Evolutionary conservation across 2,797 vertebrate genomes (phyloP).

Genomic region (Acipenser ruthenus): DNA sequence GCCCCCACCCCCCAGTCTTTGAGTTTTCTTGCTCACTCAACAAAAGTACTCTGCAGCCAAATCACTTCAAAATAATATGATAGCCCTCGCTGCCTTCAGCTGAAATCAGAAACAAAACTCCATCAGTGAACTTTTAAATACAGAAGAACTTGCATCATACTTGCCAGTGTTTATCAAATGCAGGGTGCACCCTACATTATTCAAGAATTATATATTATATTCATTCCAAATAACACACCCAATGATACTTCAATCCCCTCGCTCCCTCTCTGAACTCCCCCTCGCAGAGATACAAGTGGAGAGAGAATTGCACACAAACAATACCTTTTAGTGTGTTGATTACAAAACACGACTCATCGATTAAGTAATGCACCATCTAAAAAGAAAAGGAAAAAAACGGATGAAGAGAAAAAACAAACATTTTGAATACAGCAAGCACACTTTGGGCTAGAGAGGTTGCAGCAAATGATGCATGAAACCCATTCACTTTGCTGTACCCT

Average conservation of each 20-base stretch:
- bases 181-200: too few species aligned
- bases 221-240: too few species aligned
- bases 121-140: too few species aligned
- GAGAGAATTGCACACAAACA: background rate
- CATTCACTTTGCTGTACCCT: conserved; percentile 36
- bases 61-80: conserved; percentile 71
- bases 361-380: conserved; percentile 91
- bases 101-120: conserved; percentile 31
- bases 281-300: background rate
- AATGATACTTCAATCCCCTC: background rate
- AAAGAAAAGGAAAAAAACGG: conserved; percentile 23
- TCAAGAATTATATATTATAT: too few species aligned
- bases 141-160: too few species aligned
- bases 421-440: background rate
- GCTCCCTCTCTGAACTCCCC: too few species aligned
- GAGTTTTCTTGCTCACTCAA: conserved; percentile 22
- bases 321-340: conserved; percentile 83
- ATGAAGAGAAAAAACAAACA: conserved; percentile 2
- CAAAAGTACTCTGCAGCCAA: conserved; percentile 30
- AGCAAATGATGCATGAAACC: conserved; percentile 46
- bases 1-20: conserved; percentile 9
- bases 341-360: conserved; percentile 83
- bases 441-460: background rate
- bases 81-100: conserved; percentile 69
- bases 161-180: too few species aligned